phyloP scores from a whole-genome alignment of 1,140 invertebrate species.

The Sitophilus oryzae region DNA sequence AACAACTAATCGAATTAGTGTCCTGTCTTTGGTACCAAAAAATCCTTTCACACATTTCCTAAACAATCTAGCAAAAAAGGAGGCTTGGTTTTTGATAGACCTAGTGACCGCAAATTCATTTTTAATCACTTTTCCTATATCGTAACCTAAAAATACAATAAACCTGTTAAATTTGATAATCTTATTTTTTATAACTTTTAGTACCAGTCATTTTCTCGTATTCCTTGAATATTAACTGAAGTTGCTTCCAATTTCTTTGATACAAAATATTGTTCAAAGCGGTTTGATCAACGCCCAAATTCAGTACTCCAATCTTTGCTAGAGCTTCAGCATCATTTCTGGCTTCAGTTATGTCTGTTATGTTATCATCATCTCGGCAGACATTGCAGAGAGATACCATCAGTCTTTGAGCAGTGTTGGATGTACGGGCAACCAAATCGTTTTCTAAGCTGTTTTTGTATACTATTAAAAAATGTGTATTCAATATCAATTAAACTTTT shows the following conservation, averaged over 20 bases:
- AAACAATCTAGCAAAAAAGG: neutral
- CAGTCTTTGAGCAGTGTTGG: neutral
- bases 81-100: neutral
- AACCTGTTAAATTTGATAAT: no score
- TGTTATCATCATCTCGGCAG: neutral
- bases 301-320: neutral
- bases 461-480: no score
- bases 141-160: neutral
- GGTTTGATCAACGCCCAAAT: neutral
- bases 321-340: neutral
- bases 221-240: neutral
- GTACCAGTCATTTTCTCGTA: neutral
- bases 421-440: neutral
- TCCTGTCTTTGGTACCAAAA: constrained; percentile 77
- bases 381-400: neutral
- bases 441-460: neutral
- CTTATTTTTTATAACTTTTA: neutral
- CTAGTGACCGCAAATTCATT: neutral
- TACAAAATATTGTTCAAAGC: neutral
- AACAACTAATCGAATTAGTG: constrained; percentile 80
- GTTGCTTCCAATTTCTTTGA: neutral
- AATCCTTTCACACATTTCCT: neutral
- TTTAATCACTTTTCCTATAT: neutral
- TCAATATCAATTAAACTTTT: no score
- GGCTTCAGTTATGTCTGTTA: neutral